phyloP scores from a whole-genome alignment of 2,113 vertebrate species.

The pig (Sus scrofa) region T2T-Sscrofa CM000822.6:50248001-50248500 shows the following conservation, averaged over 20 bases:
- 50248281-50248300: background rate
- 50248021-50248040: background rate
- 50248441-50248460: too few species aligned
- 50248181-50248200: background rate
- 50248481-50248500: too few species aligned
- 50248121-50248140: background rate
- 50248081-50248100: conserved; percentile 18
- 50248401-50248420: background rate
- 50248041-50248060: background rate
- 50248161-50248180: background rate
- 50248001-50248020: background rate
- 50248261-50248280: background rate
- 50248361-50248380: conserved; percentile 1
- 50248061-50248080: background rate
- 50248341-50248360: background rate
- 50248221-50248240: background rate
- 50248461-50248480: too few species aligned
- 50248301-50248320: background rate
- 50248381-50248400: background rate
- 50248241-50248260: background rate
- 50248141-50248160: background rate
- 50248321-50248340: background rate
- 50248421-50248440: background rate
- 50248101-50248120: background rate
- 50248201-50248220: background rate